phyloP scores from a whole-genome alignment of 1,140 invertebrate species.

The Orchesella cincta region DNA sequence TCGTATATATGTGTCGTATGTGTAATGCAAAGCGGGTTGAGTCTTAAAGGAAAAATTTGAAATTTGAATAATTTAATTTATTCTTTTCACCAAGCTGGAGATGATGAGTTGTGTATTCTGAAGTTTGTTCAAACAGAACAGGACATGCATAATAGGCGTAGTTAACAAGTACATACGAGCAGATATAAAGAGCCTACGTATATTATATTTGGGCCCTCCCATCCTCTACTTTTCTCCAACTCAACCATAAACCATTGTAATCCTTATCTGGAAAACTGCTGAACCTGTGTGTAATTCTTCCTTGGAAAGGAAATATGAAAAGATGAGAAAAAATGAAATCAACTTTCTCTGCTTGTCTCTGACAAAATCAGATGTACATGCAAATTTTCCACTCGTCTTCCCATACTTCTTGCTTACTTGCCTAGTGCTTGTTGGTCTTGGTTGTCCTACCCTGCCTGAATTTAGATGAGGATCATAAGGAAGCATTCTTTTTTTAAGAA shows the following conservation, averaged over 20 bases:
- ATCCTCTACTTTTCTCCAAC: neutral
- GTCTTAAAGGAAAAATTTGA: slow-evolving; percentile 21
- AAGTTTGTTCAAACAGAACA: slow-evolving; percentile 24
- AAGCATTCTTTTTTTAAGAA: neutral
- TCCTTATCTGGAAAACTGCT: slow-evolving; percentile 14
- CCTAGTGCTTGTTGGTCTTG: neutral
- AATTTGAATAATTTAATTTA: slow-evolving; percentile 30
- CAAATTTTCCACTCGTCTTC: slow-evolving; percentile 22
- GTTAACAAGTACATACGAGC: slow-evolving; percentile 11
- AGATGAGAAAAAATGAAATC: slow-evolving; percentile 25
- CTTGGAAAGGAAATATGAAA: slow-evolving; percentile 20
- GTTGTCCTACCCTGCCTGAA: neutral
- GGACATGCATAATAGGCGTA: slow-evolving; percentile 22
- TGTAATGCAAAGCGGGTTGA: neutral
- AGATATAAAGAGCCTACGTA: neutral
- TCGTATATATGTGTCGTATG: neutral
- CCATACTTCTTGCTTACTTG: neutral
- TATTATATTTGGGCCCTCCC: neutral
- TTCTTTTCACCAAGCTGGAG: slow-evolving; percentile 24
- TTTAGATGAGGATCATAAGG: neutral
- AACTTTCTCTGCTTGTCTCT: slow-evolving; percentile 29
- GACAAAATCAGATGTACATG: slow-evolving; percentile 30
- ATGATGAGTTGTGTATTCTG: slow-evolving; percentile 26
- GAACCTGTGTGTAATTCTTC: slow-evolving; percentile 23
- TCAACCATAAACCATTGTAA: slow-evolving; percentile 8